Evolutionary conservation across 2,113 vertebrate species (phyloP), one percentile per base, ranked within the genome.

Genomic region (Merops nubicus): DNA sequence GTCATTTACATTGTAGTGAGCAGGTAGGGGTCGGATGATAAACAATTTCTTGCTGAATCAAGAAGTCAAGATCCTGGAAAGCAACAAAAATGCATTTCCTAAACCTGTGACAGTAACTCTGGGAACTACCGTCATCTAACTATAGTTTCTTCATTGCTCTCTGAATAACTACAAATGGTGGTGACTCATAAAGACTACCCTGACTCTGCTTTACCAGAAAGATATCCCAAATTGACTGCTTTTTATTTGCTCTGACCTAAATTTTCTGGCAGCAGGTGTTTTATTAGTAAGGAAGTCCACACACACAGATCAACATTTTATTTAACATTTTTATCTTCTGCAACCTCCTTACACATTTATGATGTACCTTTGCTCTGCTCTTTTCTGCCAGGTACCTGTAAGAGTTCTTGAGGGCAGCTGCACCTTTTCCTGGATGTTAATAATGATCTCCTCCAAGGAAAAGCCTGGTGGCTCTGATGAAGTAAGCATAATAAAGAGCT

Each of bases 401-500:
- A 56, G 16, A 40, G 15, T 17, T 59, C 65, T 38, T 11, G 9
- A 85, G 40, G 23, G 45, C 11, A 51, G n/a, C 4, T 72, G 12
- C 6, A 59, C 5, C 38, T 70, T 89, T 50, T 29, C 36, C 28
- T 60, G 21, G 33, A 34, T 50, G 20, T 59, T 28, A 80, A 31
- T 48, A 64, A 60, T 0, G 1, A 83, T 28, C 20, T 62, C 14
- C 28, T 43, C 14, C 42, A 68, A 57, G 33, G 16, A 51, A 83
- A 60, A 50, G 16, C 3, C 28, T 34, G 20, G 36, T 45, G 22
- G 8, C 45, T 78, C 48, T 40, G 40, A 51, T 26, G 42, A 62
- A 81, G 78, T 11, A 8, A 2, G 2, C 2, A 1, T 20, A 79
- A 48, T 7, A 43, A 1, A 3, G 26, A 79, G 8, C 33, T 67